These are phyloP conservation scores for Hydrolagus colliei DNA, from an alignment of 2,797 vertebrate species.

Conservation along the genomic window DNA sequence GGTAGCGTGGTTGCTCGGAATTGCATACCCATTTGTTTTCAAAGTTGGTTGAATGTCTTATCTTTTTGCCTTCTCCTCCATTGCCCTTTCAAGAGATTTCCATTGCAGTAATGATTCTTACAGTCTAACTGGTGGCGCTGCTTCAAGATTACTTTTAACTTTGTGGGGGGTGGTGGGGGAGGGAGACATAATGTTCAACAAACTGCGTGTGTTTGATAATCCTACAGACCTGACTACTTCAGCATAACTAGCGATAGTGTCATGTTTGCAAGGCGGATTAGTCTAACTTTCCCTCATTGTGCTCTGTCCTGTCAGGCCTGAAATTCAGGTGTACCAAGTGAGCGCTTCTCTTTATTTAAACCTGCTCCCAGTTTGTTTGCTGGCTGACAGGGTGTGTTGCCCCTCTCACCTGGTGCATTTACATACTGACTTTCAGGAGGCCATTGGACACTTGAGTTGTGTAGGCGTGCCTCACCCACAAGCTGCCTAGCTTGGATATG, in stretches of 20 bases:
- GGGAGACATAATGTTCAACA: neutral
- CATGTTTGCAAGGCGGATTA: neutral
- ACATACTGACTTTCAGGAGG: neutral
- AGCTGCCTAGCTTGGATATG: neutral
- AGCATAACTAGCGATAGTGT: neutral
- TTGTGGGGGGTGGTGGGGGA: neutral
- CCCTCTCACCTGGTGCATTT: constrained; percentile 22
- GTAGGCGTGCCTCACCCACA: constrained; percentile 27
- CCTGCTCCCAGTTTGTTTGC: neutral
- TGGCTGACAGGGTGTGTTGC: neutral
- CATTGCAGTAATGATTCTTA: too few species aligned
- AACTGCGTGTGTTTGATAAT: neutral
- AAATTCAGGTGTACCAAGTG: constrained; percentile 19
- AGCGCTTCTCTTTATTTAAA: neutral
- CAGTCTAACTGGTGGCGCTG: neutral
- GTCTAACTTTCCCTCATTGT: neutral
- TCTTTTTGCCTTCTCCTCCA: too few species aligned
- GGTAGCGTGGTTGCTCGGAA: too few species aligned
- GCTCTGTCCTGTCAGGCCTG: neutral
- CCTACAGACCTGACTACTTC: neutral
- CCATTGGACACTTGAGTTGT: neutral
- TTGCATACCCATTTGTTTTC: too few species aligned
- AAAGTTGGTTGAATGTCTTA: too few species aligned
- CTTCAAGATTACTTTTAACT: neutral
- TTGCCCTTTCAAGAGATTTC: too few species aligned